These are phyloP conservation scores for Lateolabrax maculatus DNA, from an alignment of 2,797 vertebrate genomes.

Conservation along the genomic window DNA sequence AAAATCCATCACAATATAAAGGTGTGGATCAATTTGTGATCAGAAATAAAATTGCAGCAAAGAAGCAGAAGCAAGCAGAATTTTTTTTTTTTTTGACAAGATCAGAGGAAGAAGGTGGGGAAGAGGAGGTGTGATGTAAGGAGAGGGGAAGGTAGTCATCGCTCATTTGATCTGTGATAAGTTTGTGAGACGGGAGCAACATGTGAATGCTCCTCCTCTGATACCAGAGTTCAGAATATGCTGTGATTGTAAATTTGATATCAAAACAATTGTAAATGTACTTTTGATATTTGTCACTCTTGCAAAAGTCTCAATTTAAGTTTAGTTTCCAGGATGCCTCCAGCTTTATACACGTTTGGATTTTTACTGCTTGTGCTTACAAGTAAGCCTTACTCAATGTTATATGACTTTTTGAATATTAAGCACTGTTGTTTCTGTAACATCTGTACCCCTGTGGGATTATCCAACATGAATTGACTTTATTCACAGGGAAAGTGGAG, in stretches of 20 bases:
- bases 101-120: constrained; percentile 20
- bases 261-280: not conserved
- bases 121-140: not conserved
- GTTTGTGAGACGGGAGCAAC: not conserved
- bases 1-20: not conserved
- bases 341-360: constrained; percentile 18
- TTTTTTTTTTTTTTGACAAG: not conserved
- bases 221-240: not conserved
- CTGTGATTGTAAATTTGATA: not conserved
- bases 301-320: not conserved
- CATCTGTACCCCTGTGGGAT: not conserved
- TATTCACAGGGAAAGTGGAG: constrained; percentile 25
- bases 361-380: not conserved
- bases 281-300: not conserved
- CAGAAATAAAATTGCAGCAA: too few relatives aligned
- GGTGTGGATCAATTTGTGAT: not conserved
- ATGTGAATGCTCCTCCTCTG: not conserved
- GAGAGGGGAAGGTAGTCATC: not conserved
- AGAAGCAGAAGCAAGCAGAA: not conserved
- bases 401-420: not conserved
- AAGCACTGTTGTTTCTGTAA: not conserved
- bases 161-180: not conserved
- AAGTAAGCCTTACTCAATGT: constrained; percentile 9
- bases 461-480: not conserved
- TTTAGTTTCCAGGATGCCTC: constrained; percentile 23